Evolutionary conservation across 1,140 invertebrate species (phyloP).

Genomic region (Phthorimaea operculella): DNA sequence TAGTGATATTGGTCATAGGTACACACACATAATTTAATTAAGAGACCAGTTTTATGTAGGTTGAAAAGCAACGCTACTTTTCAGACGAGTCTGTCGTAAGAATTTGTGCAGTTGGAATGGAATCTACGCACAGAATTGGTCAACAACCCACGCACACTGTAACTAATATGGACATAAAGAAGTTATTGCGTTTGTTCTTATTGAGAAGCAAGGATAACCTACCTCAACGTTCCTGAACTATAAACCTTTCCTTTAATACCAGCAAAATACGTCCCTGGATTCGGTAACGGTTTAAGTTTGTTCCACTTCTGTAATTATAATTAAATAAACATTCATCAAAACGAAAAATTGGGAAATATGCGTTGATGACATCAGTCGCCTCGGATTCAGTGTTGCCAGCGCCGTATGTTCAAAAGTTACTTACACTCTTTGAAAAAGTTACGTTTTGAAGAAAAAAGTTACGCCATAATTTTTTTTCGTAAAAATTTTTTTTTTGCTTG

Average conservation of each 20-base stretch:
- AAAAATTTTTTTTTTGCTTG: too few species aligned
- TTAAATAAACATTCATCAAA: slow-evolving; percentile 24
- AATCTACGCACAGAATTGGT: slow-evolving; percentile 23
- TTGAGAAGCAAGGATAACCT: slow-evolving; percentile 15
- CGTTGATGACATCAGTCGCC: slow-evolving; percentile 35
- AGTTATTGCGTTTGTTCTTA: slow-evolving; percentile 19
- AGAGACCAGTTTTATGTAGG: background rate
- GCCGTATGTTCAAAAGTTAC: too few species aligned
- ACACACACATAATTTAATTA: background rate
- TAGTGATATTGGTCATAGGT: background rate
- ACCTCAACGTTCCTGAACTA: slow-evolving; percentile 16
- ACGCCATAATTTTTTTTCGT: too few species aligned
- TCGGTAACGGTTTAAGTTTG: too few species aligned
- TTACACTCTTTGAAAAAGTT: too few species aligned
- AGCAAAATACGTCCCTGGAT: too few species aligned
- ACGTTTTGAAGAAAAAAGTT: too few species aligned
- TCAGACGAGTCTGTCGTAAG: background rate
- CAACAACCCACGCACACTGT: slow-evolving; percentile 58
- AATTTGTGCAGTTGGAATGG: background rate
- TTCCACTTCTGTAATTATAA: slow-evolving; percentile 8
- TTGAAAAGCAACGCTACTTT: background rate
- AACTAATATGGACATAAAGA: slow-evolving; percentile 30
- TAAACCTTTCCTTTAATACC: background rate
- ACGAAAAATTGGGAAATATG: background rate
- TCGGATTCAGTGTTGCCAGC: too few species aligned